Evolutionary conservation across 35 echinoderm and acorn worm species (phyloP), one percentile per base, ranked within the genome.

Genomic region (Acanthaster planci): DNA sequence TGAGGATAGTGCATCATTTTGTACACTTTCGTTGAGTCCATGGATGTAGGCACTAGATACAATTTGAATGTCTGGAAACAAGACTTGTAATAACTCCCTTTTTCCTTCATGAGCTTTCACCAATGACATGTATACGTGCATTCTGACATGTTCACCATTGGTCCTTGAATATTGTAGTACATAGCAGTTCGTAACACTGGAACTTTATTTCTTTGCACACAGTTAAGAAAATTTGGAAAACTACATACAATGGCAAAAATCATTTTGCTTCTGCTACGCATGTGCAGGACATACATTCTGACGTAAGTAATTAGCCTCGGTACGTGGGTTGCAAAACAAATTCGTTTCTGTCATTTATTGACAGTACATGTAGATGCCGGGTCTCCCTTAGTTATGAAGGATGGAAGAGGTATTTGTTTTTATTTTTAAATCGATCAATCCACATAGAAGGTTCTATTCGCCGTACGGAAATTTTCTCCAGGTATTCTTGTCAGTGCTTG

Each of bases 251-350:
- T 89, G 8, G 87, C 79, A 34, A 89, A 89, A 82, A 78, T 82
- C 18, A 82, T 89, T n/a, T 35, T 89, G 31, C 64, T 82, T 38
- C 60, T 89, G 22, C 32, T 82, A 9, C 80, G 87, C 26, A 50
- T 89, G 52, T 57, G 87, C 55, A 80, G 67, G 47, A 89, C 78
- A 6, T 89, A 89, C 51, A 89, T 89, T 21, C 72, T 82, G 39
- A 64, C 80, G 87, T 89, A 82, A 89, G 87, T 82, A 80, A n/a
- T n/a, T 47, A 6, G 4, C 42, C 42, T 6, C 4, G 12, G 12
- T 47, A 47, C 42, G 12, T 12, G 42, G 12, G 12, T 47, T 47
- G 42, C 42, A 12, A 47, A 47, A 47, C 12, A 47, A 12, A 12
- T 47, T 47, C 4, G 4, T 47, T 47, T 12, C 42, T 6, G 12